Evolutionary conservation across 2,797 vertebrate genomes (phyloP).

Genomic region (Anas capensis): DNA sequence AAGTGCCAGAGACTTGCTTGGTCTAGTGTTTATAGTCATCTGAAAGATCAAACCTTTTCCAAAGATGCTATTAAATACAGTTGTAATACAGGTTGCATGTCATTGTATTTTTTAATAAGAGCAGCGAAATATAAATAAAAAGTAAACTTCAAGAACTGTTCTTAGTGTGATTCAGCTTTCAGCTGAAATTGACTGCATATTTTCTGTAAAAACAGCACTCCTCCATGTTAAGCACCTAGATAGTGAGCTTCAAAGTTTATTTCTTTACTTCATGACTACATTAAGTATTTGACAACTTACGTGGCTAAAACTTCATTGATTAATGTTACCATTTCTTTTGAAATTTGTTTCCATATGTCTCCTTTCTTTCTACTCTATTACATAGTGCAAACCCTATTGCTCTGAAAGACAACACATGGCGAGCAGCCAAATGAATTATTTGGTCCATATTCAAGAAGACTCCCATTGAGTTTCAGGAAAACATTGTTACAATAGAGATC

Average conservation of each 20-base stretch:
- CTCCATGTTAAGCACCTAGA: background rate
- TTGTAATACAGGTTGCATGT: background rate
- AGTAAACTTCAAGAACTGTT: background rate
- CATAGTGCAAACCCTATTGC: background rate
- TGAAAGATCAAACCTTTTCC: background rate
- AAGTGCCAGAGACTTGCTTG: background rate
- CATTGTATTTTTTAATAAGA: background rate
- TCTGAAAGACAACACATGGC: constrained; percentile 55
- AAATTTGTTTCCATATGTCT: constrained; percentile 49
- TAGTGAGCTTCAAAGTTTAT: background rate
- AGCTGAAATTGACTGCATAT: background rate
- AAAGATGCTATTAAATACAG: background rate
- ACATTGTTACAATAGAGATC: constrained; percentile 14
- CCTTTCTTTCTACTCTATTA: constrained; percentile 23
- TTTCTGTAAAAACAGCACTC: background rate
- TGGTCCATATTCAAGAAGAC: constrained; percentile 15
- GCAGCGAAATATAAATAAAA: constrained; percentile 16
- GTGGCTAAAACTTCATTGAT: background rate
- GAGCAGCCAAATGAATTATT: constrained; percentile 45
- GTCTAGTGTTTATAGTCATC: background rate
- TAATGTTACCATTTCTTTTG: constrained; percentile 24
- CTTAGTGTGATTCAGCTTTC: background rate
- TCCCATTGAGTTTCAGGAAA: constrained; percentile 25
- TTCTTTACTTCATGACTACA: background rate
- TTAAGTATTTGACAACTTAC: constrained; percentile 27